Conservation (phyloP, 1,140 invertebrate genomes). For the Drosophila bocki region DNA sequence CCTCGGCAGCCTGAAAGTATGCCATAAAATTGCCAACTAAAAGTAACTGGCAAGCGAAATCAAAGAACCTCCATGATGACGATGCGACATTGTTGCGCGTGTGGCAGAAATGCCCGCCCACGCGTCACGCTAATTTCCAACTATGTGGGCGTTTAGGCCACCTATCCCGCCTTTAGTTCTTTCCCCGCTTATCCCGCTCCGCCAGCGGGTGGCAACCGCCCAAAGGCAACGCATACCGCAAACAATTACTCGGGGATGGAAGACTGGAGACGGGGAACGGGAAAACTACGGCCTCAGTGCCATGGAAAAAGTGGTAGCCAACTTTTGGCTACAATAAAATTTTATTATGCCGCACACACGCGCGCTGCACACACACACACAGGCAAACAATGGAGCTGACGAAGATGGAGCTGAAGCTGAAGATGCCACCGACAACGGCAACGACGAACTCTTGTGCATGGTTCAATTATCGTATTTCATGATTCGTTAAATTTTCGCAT, state of each 20-base stretch:
- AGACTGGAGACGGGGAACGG: background rate
- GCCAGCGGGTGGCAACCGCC: background rate
- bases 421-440: slow-evolving; percentile 53
- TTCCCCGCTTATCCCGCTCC: slow-evolving; percentile 1
- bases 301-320: slow-evolving; percentile 74
- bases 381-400: slow-evolving; percentile 69
- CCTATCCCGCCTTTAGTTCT: background rate
- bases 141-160: slow-evolving; percentile 70
- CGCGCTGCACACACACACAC: slow-evolving; percentile 45
- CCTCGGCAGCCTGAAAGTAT: slow-evolving; percentile 63
- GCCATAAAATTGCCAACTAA: slow-evolving; percentile 35
- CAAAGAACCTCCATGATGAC: slow-evolving; percentile 61
- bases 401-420: slow-evolving; percentile 60
- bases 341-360: slow-evolving; percentile 82
- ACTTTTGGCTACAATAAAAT: slow-evolving; percentile 83
- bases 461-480: slow-evolving; percentile 84
- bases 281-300: slow-evolving; percentile 53
- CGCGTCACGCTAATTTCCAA: slow-evolving; percentile 69
- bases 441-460: slow-evolving; percentile 80
- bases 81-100: slow-evolving; percentile 72
- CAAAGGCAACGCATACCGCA: slow-evolving; percentile 45
- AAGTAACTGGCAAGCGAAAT: slow-evolving; percentile 62
- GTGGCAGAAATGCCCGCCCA: slow-evolving; percentile 30
- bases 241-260: slow-evolving; percentile 63
- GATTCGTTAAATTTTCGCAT: slow-evolving; percentile 84